Base-by-base conservation (phyloP, 2,113 vertebrate species). In the Girardinichthys multiradiatus region DNA sequence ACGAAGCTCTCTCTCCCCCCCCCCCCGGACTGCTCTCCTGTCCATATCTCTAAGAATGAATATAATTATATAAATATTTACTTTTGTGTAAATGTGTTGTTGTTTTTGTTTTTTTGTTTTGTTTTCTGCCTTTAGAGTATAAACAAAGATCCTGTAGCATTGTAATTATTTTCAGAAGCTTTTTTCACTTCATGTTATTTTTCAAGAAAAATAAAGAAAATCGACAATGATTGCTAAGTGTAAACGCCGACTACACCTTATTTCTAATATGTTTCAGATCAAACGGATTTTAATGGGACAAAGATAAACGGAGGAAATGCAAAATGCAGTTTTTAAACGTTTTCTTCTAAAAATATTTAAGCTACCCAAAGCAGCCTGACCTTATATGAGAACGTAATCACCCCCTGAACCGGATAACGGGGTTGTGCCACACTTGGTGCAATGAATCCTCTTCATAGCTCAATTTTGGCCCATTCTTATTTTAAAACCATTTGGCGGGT, bases 41-140 rank as follows among this genome's bases (percentile, higher is more conserved):
- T 91, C 85, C 87, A 82, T 86, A 89, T 87, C 85, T 84, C 85
- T 76, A 75, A 80, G 82, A 82, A 92, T 88, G 86, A 91, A 90
- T 91, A 93, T 90, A 93, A 81, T 87, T 92, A 89, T 90, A 93
- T 91, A 90, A 91, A 93, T 89, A 92, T 90, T 92, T 90, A 91
- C 87, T 91, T 92, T 91, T 91, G 91, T 95, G 91, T 94, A 94
- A 90, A 94, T 93, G 91, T 93, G 89, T 93, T 94, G 84, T 33
- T 33, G 17, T 0, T 19, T 45, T 45, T 45, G 15, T 42, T 42
- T 42, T 45, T 19, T 42, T 14, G 3, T 42, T 37, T 12, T 37
- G 6, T 37, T 42, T 15, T 33, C 6, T 33, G 3, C 79, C 86
- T 86, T 88, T 93, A 87, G 90, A 88, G 77, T 76, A 79, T 91